These are phyloP conservation scores for Onthophagus sagittarius DNA, from an alignment of 2,888 invertebrate species.

Conservation along the genomic window DNA sequence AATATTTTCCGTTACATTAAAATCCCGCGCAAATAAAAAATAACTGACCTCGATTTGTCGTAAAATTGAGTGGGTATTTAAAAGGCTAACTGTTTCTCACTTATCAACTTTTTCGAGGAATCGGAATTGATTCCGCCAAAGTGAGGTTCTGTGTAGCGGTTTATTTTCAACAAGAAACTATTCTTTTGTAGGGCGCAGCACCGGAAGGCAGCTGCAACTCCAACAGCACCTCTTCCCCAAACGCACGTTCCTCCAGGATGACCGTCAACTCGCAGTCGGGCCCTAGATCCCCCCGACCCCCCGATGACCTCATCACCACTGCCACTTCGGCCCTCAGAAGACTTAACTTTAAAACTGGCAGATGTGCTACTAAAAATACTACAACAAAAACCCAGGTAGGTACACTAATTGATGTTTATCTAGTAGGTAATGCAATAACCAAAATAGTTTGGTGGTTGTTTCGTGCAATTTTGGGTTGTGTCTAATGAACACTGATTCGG, in stretches of 20 bases:
- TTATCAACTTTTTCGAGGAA: neutral
- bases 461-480: too few species aligned
- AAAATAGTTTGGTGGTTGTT: too few species aligned
- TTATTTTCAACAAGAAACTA: neutral
- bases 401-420: neutral
- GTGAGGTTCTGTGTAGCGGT: neutral
- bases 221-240: constrained; percentile 47
- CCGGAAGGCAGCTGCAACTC: constrained; percentile 37
- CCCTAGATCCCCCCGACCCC: constrained; percentile 45
- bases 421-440: too few species aligned
- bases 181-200: constrained; percentile 31
- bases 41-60: neutral
- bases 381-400: constrained; percentile 33
- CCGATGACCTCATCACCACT: constrained; percentile 53
- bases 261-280: constrained; percentile 52
- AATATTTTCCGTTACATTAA: neutral
- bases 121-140: neutral
- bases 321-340: constrained; percentile 59
- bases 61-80: too few species aligned
- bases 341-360: constrained; percentile 64
- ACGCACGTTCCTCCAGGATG: constrained; percentile 51
- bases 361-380: constrained; percentile 46
- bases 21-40: neutral
- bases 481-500: too few species aligned
- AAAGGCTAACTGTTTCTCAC: too few species aligned